Evolutionary conservation across 1,140 invertebrate genomes (phyloP), one percentile per base, ranked within the genome.

Genomic region (Leptoteleia sp.): DNA sequence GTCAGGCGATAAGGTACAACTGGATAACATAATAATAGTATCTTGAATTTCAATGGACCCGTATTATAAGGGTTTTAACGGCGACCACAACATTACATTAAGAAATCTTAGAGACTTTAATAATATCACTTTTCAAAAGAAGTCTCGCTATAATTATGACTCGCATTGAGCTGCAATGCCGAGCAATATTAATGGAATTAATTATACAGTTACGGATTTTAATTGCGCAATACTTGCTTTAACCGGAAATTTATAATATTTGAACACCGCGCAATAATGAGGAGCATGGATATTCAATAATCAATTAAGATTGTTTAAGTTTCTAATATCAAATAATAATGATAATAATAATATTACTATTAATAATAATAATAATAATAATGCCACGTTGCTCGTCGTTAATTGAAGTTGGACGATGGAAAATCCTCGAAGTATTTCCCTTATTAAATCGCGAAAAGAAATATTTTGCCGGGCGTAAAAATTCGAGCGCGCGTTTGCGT

Each of bases 1-100:
- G 52, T 42, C 37, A 13, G 22, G 16, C 11, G 12, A 22, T 13
- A 29, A 29, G 42, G 37, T 42, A 55, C 29, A 42, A 25, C 35
- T 54, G 33, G 5, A 50, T 50, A 50, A 50, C 25, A n/a, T 50
- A 50, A 50, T 33, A 48, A 11, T 2, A 31, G 13, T 31, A 35
- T 33, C 47, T 50, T 33, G 27, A 17, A 50, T 33, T 9, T 33
- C 25, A 48, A n/a, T 16, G 45, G 33, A 5, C 15, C 11, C 12
- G 11, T 25, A 45, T 45, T 19, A 19, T 33, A 33, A 35, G 19
- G n/a, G 27, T 45, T 45, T 45, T 7, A 25, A 25, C 42, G n/a
- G 19, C 7, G 6, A 1, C 3, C 22, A 42, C 17, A 11, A 27
- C 42, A 6, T 7, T 45, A 45, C 11, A 45, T 25, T 27, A 17